Base-by-base conservation (phyloP, 2,113 vertebrate species). In the Psophia crepitans region DNA sequence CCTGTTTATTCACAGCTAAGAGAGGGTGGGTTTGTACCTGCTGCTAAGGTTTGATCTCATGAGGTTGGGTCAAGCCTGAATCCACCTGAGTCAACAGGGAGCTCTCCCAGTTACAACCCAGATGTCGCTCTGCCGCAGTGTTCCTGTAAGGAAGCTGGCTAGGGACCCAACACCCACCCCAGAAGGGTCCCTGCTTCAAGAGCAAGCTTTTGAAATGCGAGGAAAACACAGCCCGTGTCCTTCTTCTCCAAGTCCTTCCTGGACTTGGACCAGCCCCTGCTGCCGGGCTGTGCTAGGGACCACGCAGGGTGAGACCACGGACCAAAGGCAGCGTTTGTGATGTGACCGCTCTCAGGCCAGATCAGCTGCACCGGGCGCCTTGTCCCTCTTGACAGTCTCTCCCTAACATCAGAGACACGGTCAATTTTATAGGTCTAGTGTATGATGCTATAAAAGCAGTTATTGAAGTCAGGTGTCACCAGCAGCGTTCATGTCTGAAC, bases 221-320 rank as follows among this genome's bases (percentile, higher is more conserved):
- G 11, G 39, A 37, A n/a, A 58, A 20, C 41, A 24, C 0, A 8
- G 12, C 27, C 17, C 49, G 14, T 0, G 0, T 8, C 68, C 19
- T 51, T 5, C 13, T 57, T n/a, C 66, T 23, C n/a, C 46, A 24
- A 8, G 32, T 44, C 32, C 33, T 35, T 17, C 57, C 63, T 16
- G 35, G 35, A 30, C 57, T 56, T 16, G 35, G 35, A 30, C 28
- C 63, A 56, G 75, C 16, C 28, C 68, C 58, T 18, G 28, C 61
- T 41, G 39, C 27, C 2, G 14, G 44, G 24, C 32, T 41, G 37
- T 13, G 24, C 33, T 8, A 9, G 2, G 43, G 44, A 30, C 49
- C 37, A 6, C 1, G 3, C 53, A 46, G 60, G 51, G 41, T 11
- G n/a, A 84, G 78, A 68, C 69, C 9, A 0, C 14, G 43, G 74